Conservation (phyloP, 2,113 vertebrate genomes). For the Labeo catla region DNA sequence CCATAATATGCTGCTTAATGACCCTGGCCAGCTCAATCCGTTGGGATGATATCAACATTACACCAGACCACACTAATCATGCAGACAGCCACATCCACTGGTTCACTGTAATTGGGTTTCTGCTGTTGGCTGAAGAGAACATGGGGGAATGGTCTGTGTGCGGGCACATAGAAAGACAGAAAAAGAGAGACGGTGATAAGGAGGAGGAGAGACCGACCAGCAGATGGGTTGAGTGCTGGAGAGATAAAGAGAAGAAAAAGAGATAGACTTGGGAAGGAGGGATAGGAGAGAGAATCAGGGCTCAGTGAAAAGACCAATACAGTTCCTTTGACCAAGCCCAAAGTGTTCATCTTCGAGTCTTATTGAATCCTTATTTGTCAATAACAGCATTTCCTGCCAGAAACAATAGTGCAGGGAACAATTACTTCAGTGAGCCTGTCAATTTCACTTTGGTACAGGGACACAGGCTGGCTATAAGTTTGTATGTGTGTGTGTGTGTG, state of each 20-base stretch:
- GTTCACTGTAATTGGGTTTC: conserved; percentile 63
- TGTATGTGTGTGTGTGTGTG: not conserved
- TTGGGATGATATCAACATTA: conserved; percentile 73
- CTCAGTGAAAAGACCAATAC: conserved; percentile 34
- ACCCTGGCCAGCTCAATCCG: conserved; percentile 68
- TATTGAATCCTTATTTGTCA: conserved; percentile 77
- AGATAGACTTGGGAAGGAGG: conserved; percentile 46
- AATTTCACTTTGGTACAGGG: conserved; percentile 72
- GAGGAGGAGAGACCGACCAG: not conserved
- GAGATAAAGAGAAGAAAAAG: conserved; percentile 9
- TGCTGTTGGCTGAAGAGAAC: conserved; percentile 47
- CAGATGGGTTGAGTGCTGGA: conserved; percentile 2
- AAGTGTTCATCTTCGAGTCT: conserved; percentile 73
- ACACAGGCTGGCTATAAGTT: not conserved
- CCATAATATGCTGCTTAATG: conserved; percentile 73
- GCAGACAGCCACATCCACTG: conserved; percentile 58
- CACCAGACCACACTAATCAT: conserved; percentile 66
- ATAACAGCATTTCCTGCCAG: conserved; percentile 79
- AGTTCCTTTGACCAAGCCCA: conserved; percentile 65
- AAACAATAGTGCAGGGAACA: conserved; percentile 77
- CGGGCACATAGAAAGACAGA: not conserved
- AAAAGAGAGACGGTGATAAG: not conserved
- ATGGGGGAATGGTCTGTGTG: conserved; percentile 6
- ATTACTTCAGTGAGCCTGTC: conserved; percentile 75
- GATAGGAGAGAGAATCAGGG: conserved; percentile 4